Evolutionary conservation across 2,888 invertebrate species (phyloP).

Genomic region (Phaedon cochleariae): DNA sequence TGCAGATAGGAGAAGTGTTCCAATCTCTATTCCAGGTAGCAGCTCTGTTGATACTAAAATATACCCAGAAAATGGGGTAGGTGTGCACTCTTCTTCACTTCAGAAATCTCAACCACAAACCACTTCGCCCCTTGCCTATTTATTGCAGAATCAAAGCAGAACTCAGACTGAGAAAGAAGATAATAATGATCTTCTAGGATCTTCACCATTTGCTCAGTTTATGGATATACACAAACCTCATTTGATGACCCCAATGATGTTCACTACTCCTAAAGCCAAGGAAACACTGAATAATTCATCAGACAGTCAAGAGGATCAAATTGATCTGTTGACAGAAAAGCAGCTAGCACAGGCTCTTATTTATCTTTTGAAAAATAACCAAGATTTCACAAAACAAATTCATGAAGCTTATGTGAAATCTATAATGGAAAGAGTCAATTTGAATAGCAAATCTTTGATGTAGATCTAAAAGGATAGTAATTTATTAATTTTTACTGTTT

Average conservation of each 20-base stretch:
- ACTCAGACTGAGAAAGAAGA: slow-evolving; percentile 38
- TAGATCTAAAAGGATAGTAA: slow-evolving; percentile 1
- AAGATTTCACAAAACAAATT: slow-evolving; percentile 86
- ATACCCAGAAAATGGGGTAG: slow-evolving; percentile 64
- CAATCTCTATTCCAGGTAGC: slow-evolving; percentile 50
- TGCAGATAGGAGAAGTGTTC: slow-evolving; percentile 54
- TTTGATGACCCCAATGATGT: slow-evolving; percentile 88
- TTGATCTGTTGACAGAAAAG: slow-evolving; percentile 83
- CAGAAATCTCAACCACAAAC: slow-evolving; percentile 18
- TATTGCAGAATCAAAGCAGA: slow-evolving; percentile 48
- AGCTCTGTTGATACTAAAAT: slow-evolving; percentile 37
- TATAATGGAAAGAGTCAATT: slow-evolving; percentile 69
- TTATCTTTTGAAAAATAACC: slow-evolving; percentile 86
- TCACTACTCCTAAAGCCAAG: slow-evolving; percentile 67
- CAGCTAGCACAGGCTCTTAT: slow-evolving; percentile 90
- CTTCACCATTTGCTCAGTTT: slow-evolving; percentile 65
- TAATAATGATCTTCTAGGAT: slow-evolving; percentile 38
- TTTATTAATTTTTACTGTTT: neutral
- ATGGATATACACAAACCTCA: slow-evolving; percentile 71
- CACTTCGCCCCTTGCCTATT: slow-evolving; percentile 50
- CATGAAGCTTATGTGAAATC: slow-evolving; percentile 94
- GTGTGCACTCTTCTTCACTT: slow-evolving; percentile 66
- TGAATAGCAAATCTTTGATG: slow-evolving; percentile 31
- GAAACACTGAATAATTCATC: slow-evolving; percentile 26
- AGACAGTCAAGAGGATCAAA: slow-evolving; percentile 40